Conservation (phyloP, 2,888 invertebrate species). For the Leptinotarsa haldemani region DNA sequence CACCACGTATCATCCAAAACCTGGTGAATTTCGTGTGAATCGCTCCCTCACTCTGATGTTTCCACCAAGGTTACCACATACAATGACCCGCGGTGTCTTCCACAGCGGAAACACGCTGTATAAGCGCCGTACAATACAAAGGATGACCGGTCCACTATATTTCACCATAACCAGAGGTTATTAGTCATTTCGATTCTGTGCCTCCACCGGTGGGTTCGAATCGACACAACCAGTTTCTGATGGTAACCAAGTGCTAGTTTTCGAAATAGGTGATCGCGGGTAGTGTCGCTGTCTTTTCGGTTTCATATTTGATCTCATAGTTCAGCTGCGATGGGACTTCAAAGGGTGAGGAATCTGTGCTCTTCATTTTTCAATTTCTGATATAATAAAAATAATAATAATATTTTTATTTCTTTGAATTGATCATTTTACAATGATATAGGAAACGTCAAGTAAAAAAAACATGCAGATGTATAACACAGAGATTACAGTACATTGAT, state of each 20-base stretch:
- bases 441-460: no score
- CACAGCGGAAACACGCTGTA: conserved; percentile 56
- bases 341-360: background rate
- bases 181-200: conserved; percentile 38
- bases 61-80: conserved; percentile 52
- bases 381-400: no score
- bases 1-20: background rate
- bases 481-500: no score
- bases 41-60: conserved; percentile 26
- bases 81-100: conserved; percentile 53
- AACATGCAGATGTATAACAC: no score
- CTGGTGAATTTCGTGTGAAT: conserved; percentile 22
- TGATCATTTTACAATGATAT: no score
- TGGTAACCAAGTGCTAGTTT: conserved; percentile 2
- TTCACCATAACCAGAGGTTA: conserved; percentile 36
- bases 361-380: background rate
- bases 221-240: background rate
- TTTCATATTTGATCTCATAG: conserved; percentile 14
- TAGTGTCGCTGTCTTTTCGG: conserved; percentile 2
- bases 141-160: conserved; percentile 49
- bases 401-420: no score
- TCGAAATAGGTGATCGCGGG: conserved; percentile 7
- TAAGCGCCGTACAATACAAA: conserved; percentile 54
- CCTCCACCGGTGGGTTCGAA: conserved; percentile 22
- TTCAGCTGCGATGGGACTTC: background rate